A percentile compares a stretch with the other conserved stretches of the same genome.
phyloP scores from a whole-genome alignment of 1,140 invertebrate species.

The Ganaspis sp. region DNA sequence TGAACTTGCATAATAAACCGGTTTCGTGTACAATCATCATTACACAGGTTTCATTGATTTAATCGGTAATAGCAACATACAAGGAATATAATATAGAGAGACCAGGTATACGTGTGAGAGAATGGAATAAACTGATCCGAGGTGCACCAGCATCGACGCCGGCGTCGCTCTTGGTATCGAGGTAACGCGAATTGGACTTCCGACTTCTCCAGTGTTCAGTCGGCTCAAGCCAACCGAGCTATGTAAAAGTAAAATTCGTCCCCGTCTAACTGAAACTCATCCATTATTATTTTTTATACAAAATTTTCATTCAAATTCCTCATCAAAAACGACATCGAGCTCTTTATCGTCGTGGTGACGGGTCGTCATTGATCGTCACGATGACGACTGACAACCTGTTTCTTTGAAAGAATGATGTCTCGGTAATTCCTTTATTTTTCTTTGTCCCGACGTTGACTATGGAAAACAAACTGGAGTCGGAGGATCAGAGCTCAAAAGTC shows the following conservation, averaged over 20 bases:
- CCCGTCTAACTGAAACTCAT: too few relatives aligned
- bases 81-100: background rate
- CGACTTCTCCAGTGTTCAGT: conserved; percentile 25
- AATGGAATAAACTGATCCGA: background rate
- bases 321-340: background rate
- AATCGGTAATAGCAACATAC: background rate
- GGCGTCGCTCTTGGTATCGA: background rate
- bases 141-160: background rate
- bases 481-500: conserved; percentile 46
- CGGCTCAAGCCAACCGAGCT: background rate
- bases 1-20: too few relatives aligned
- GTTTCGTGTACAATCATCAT: too few relatives aligned
- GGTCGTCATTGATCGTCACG: background rate
- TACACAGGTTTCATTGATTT: too few relatives aligned
- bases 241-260: background rate
- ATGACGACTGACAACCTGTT: background rate
- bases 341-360: background rate
- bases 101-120: background rate
- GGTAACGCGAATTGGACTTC: background rate
- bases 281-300: too few relatives aligned
- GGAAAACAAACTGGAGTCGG: background rate
- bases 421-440: background rate
- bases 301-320: too few relatives aligned
- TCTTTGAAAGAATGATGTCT: background rate
- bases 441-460: background rate